Base-by-base conservation (phyloP, 2,888 invertebrate species). In the Dynastes maya region DNA sequence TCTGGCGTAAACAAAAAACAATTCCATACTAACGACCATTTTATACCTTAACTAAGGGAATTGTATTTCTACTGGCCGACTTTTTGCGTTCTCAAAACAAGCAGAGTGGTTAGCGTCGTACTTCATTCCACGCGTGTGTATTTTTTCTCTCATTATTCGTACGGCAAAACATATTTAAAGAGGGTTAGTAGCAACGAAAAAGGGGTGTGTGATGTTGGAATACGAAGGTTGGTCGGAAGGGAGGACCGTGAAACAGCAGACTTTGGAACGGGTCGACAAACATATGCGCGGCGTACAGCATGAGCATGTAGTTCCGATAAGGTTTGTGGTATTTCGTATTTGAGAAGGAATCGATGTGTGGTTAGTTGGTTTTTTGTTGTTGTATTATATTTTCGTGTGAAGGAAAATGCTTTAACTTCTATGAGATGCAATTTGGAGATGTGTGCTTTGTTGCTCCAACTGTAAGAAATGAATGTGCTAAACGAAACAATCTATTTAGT, bases 151-250 rank as follows among this genome's bases (percentile, higher is more conserved):
- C 67, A 49, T 68, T 49, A 68, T 49, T 9, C 22, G 16, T 3
- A 49, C 22, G 67, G 49, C 22, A 68, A 49, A 68, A 68, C 67
- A 49, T 49, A 49, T 68, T 45, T 22, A 49, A n/a, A 68, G 45
- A 27, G 61, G 11, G 61, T 22, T 16, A 22, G 61, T 11, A 61
- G 29, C n/a, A 22, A 22, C n/a, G 29, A 11, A 61, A 27, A 61
- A 29, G 2, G 5, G 61, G 61, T 16, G 61, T 16, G 55, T 1
- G 13, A 55, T n/a, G n/a, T 22, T 55, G 55, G 55, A 4, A 13
- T 40, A 11, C 65, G 40, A 40, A 8, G 45, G 45, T 45, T 11
- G 45, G 11, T 45, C 11, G 40, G 37, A 37, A 65, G n/a, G 40
- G 65, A 32, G 9, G 5, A 65, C 40, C 40, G 13, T n/a, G 40